Conservation (phyloP, 2,888 invertebrate genomes). For the Maniola hyperantus region DNA sequence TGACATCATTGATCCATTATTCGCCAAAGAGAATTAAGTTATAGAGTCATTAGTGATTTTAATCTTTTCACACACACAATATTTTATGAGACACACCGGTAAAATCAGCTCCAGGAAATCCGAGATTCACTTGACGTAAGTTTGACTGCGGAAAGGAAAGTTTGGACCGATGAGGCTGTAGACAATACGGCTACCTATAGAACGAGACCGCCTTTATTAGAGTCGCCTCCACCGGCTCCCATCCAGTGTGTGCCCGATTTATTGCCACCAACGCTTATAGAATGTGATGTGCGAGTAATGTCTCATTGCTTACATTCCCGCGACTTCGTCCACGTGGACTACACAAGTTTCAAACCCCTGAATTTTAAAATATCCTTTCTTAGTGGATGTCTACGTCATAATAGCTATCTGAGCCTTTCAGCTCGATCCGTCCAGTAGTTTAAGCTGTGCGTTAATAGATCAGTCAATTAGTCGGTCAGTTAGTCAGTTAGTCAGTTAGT, state of each 20-base stretch:
- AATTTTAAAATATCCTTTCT: too few relatives aligned
- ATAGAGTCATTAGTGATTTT: neutral
- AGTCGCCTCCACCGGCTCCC: conserved; percentile 40
- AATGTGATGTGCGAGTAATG: conserved; percentile 32
- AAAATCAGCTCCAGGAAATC: conserved; percentile 37
- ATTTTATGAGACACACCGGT: conserved; percentile 27
- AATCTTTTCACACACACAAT: conserved; percentile 43
- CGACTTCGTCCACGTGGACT: neutral
- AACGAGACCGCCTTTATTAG: conserved; percentile 62
- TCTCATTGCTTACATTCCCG: conserved; percentile 29
- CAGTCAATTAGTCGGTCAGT: too few relatives aligned
- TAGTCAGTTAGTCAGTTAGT: too few relatives aligned
- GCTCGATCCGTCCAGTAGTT: too few relatives aligned
- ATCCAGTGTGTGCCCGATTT: conserved; percentile 58
- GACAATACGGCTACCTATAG: conserved; percentile 69
- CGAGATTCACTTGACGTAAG: conserved; percentile 72
- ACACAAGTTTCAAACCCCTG: neutral
- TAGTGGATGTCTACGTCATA: too few relatives aligned
- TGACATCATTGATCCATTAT: too few relatives aligned
- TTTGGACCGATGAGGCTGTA: conserved; percentile 71
- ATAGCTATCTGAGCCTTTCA: too few relatives aligned
- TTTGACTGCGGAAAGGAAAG: conserved; percentile 78
- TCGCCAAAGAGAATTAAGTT: too few relatives aligned
- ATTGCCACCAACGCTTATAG: conserved; percentile 45
- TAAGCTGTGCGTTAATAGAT: too few relatives aligned